Base-by-base conservation (phyloP, 1,140 invertebrate genomes). In the Calosoma granatense region DNA sequence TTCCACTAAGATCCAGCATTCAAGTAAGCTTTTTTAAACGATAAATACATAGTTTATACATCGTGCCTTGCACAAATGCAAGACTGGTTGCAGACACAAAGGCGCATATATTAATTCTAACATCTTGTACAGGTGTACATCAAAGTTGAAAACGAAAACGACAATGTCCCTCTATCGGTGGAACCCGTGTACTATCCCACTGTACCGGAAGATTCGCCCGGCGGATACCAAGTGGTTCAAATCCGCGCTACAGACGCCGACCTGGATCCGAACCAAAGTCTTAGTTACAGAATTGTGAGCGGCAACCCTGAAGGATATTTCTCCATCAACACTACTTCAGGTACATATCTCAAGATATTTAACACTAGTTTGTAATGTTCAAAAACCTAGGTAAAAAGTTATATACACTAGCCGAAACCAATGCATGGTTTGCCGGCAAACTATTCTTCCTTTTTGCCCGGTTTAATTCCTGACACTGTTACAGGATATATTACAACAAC, bases 221-320 rank as follows among this genome's bases (percentile, higher is more conserved):
- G 80, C 23, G 87, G 86, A 52, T 82, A 82, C 47, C 77, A 78
- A 43, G 84, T 97, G 6, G 74, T 90, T 1, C 80, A 86, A 68
- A 78, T 97, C 14, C 77, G 79, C 56, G 92, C 92, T 9, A 75
- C 78, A 53, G 94, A 97, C 77, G 79, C 78, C 15, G 94, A 97
- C 73, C 77, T 78, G 30, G 78, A 83, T 63, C 78, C 81, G 19
- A 73, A 76, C 41, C 81, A 84, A 65, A 75, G 76, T 58, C 78
- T 95, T 64, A 80, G 81, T 23, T 94, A 86, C 70, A 82, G 82
- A 59, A 96, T 97, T 71, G 86, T 84, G 1, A 87, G 88, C 22
- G 94, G 93, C 61, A 94, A 97, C 78, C 86, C 90, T 0, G 89
- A 92, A 65, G 86, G 87, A 51, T 87, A 92, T 65, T 97, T 98